Evolutionary conservation across 92 coral and sea anemone genomes (phyloP).

Genomic region (Zoanthus sociatus): DNA sequence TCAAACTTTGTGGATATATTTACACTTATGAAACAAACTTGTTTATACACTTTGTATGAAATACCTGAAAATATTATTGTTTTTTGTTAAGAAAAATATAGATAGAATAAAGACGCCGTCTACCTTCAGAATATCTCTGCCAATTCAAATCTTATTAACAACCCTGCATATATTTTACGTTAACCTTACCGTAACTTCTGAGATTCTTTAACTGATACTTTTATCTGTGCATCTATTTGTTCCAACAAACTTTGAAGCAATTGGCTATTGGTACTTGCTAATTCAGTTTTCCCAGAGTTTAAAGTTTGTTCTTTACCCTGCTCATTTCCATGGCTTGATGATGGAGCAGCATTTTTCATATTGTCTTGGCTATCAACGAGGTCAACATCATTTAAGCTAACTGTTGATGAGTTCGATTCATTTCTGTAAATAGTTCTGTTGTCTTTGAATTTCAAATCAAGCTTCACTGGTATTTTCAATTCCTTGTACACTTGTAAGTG

Average conservation of each 20-base stretch:
- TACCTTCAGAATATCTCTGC: no score
- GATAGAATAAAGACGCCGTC: no score
- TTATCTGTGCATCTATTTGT: constrained; percentile 80
- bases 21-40: no score
- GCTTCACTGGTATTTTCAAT: constrained; percentile 84
- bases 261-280: constrained; percentile 1
- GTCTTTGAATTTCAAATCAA: constrained; percentile 56
- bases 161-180: no score
- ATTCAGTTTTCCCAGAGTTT: neutral
- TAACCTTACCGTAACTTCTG: constrained; percentile 77
- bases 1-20: no score
- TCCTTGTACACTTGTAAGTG: constrained; percentile 71
- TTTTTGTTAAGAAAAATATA: no score
- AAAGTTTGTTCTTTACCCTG: constrained; percentile 21
- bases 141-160: no score
- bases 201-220: constrained; percentile 74
- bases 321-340: constrained; percentile 24
- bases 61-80: no score
- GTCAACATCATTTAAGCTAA: constrained; percentile 36
- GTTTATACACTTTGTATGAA: no score
- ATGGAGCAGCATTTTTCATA: constrained; percentile 21
- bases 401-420: constrained; percentile 21
- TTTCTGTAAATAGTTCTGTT: constrained; percentile 47
- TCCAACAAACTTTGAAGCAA: constrained; percentile 70
- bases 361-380: constrained; percentile 36